These are phyloP conservation scores for Thunnus albacares DNA, from an alignment of 2,797 vertebrate genomes.

Conservation along the genomic window DNA sequence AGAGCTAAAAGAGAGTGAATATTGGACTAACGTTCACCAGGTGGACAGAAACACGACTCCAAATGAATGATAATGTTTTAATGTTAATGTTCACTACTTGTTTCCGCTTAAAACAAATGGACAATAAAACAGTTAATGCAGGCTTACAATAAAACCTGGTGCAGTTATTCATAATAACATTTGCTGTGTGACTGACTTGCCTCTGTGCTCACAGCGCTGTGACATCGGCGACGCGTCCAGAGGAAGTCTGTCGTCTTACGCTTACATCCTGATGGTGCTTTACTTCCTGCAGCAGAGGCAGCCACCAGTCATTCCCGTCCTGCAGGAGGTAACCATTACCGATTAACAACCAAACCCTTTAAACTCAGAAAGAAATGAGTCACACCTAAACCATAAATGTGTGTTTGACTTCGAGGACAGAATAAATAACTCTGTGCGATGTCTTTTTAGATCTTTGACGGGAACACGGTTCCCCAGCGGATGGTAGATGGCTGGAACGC, in stretches of 20 bases:
- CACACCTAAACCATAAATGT: background rate
- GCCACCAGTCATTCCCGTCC: conserved; percentile 96
- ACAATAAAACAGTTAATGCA: too few relatives aligned
- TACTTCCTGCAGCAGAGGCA: conserved; percentile 98
- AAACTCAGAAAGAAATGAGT: background rate
- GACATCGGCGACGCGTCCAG: conserved; percentile 99
- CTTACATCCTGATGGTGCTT: conserved; percentile 99
- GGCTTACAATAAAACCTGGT: too few relatives aligned
- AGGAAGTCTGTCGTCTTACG: conserved; percentile 97
- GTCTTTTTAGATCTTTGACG: conserved; percentile 92
- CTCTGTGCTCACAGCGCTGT: conserved; percentile 88
- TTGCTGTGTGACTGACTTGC: conserved; percentile 22
- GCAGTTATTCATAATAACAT: too few relatives aligned
- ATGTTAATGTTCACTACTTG: too few relatives aligned
- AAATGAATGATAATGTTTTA: too few relatives aligned
- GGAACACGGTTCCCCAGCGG: conserved; percentile 91
- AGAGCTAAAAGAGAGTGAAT: too few relatives aligned
- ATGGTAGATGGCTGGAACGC: conserved; percentile 99
- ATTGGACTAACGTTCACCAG: too few relatives aligned
- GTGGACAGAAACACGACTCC: too few relatives aligned
- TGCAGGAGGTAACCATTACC: conserved; percentile 91
- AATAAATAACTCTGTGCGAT: background rate
- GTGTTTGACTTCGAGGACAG: background rate
- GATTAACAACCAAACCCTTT: background rate
- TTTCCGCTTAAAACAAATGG: too few relatives aligned